Base-by-base conservation (phyloP, 2,888 invertebrate species). In the Rhimphoctona megacephalus region DNA sequence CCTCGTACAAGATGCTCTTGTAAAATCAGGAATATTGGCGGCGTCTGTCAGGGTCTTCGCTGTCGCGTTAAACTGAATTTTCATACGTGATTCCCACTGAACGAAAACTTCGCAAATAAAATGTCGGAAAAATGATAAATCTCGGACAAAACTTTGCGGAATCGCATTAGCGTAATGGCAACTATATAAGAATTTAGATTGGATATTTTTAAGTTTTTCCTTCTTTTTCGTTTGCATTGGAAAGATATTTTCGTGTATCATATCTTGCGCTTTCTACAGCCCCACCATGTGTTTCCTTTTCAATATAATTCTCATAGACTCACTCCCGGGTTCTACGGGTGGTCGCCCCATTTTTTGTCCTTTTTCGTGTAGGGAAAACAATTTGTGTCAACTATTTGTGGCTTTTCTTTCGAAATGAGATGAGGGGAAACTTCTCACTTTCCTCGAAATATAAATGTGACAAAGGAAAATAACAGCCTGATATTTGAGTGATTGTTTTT, bases 11-110 rank as follows among this genome's bases (percentile, higher is more conserved):
- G 1, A 36, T 30, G 8, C 43, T 17, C 6, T 49, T 14, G 57
- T 61, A 11, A 25, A 25, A 49, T n/a, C 14, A 14, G 11, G 66
- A 54, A 19, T 30, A 49, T 49, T 64, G 49, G 33, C 17, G 30
- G 22, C 43, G 61, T 25, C 36, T 46, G 77, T 66, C 77, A 36
- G 9, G 76, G 57, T 61, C 43, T 46, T 61, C 19, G 36, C 14
- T 19, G 61, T 74, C 61, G n/a, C 30, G 76, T 74, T 14, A 6
- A 39, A 64, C 46, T 46, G n/a, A 19, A 76, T 61, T 30, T 73
- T 43, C 1, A 76, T 76, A 61, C 19, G 73, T 73, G 11, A 46
- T 69, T 43, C 36, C 8, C 33, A 7, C 11, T 19, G 7, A 36
- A 66, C 3, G 6, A 78, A 67, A 49, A 33, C 19, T 19, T 49